Evolutionary conservation across 2,113 vertebrate genomes (phyloP).

Genomic region (Istiophorus platypterus): DNA sequence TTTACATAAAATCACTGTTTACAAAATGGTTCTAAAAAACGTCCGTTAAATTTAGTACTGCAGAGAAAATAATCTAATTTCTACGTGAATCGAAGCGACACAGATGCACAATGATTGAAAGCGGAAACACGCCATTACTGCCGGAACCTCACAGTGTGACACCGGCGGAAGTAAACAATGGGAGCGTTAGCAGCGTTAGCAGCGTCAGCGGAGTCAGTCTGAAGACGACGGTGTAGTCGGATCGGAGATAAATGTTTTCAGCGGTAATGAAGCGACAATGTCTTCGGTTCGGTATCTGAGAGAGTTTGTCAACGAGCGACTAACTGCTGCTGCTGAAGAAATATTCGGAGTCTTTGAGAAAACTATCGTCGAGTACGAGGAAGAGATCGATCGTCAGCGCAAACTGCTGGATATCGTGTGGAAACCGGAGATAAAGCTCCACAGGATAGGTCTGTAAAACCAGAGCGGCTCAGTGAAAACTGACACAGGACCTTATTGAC

Average conservation of each 20-base stretch:
- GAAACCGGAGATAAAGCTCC: background rate
- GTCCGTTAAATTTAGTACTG: too few species aligned
- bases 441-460: background rate
- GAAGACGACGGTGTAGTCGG: background rate
- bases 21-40: too few species aligned
- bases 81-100: background rate
- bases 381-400: background rate
- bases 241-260: background rate
- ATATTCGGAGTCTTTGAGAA: background rate
- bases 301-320: background rate
- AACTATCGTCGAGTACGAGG: slow-evolving; percentile 2
- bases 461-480: background rate
- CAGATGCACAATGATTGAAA: too few species aligned
- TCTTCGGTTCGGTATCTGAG: background rate
- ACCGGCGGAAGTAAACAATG: background rate
- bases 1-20: too few species aligned
- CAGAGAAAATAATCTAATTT: background rate
- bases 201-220: background rate
- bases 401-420: background rate
- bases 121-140: too few species aligned
- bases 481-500: too few species aligned
- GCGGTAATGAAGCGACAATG: background rate
- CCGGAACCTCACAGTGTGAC: background rate
- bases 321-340: slow-evolving; percentile 1
- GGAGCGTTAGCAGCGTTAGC: background rate